phyloP scores from a whole-genome alignment of 1,140 invertebrate genomes.

The Scylla paramamosain region DNA sequence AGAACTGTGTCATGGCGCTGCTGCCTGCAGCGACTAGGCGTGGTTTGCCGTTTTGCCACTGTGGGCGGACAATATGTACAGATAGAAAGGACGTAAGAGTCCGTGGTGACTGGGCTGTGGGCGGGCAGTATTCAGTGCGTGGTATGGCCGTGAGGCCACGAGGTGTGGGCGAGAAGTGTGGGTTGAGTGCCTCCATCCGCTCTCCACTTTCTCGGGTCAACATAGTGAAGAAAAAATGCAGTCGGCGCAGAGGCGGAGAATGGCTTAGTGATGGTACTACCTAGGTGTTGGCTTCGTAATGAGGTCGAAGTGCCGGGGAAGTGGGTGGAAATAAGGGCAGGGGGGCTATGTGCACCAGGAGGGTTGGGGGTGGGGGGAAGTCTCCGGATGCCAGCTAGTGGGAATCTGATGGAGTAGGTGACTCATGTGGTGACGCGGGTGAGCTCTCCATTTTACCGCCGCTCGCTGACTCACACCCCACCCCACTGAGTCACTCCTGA shows the following conservation, averaged over 20 bases:
- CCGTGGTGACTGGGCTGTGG: not conserved
- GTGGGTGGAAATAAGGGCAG: not conserved
- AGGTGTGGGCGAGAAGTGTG: not conserved
- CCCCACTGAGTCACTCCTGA: not conserved
- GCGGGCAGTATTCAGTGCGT: not conserved
- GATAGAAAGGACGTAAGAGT: not conserved
- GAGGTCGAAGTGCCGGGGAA: not conserved
- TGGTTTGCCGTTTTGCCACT: not conserved
- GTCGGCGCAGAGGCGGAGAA: not conserved
- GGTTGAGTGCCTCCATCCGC: not conserved
- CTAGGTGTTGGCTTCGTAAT: too few species aligned
- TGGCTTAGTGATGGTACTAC: too few species aligned
- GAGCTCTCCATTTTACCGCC: not conserved
- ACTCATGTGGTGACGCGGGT: not conserved
- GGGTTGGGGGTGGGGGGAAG: not conserved
- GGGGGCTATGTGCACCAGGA: not conserved
- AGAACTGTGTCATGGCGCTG: not conserved
- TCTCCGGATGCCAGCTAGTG: not conserved
- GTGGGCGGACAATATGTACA: slow-evolving; percentile 11
- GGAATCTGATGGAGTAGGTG: not conserved
- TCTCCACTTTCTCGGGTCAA: slow-evolving; percentile 11
- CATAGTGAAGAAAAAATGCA: not conserved
- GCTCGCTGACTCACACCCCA: not conserved
- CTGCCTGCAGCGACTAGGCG: not conserved
- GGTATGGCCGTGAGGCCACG: not conserved